These are phyloP conservation scores for Stenolophus ochropezus DNA, from an alignment of 2,888 invertebrate genomes.

Conservation along the genomic window DNA sequence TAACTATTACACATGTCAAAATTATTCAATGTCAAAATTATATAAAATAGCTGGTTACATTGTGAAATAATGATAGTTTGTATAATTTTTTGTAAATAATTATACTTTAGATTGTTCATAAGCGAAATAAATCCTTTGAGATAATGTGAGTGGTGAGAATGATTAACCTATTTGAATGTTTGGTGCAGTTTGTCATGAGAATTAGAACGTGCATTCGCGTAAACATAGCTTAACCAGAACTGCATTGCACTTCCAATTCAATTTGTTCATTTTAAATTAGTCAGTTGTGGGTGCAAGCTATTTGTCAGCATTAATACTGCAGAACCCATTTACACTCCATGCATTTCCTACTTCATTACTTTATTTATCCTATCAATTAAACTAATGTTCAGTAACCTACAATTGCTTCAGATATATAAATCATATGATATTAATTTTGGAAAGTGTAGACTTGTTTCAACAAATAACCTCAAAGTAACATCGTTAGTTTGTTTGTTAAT, in stretches of 20 bases:
- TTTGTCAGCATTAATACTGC: neutral
- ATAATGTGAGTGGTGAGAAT: too few relatives aligned
- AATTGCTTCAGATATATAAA: neutral
- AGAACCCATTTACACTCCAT: neutral
- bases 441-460: neutral
- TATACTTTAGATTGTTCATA: too few relatives aligned
- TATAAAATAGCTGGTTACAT: too few relatives aligned
- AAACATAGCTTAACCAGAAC: too few relatives aligned
- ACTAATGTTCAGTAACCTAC: neutral
- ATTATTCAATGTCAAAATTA: too few relatives aligned
- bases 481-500: neutral
- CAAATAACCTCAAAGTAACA: neutral
- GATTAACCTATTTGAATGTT: too few relatives aligned
- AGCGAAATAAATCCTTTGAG: too few relatives aligned
- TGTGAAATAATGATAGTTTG: too few relatives aligned
- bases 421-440: neutral
- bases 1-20: too few relatives aligned
- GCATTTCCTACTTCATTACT: neutral
- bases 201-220: too few relatives aligned
- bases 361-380: neutral
- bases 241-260: conserved; percentile 1
- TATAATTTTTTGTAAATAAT: too few relatives aligned
- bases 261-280: conserved; percentile 29
- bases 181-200: too few relatives aligned
- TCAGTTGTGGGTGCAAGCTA: conserved; percentile 4